Base-by-base conservation (phyloP, 1,140 invertebrate genomes). In the Pseudomyrmex gracilis region DNA sequence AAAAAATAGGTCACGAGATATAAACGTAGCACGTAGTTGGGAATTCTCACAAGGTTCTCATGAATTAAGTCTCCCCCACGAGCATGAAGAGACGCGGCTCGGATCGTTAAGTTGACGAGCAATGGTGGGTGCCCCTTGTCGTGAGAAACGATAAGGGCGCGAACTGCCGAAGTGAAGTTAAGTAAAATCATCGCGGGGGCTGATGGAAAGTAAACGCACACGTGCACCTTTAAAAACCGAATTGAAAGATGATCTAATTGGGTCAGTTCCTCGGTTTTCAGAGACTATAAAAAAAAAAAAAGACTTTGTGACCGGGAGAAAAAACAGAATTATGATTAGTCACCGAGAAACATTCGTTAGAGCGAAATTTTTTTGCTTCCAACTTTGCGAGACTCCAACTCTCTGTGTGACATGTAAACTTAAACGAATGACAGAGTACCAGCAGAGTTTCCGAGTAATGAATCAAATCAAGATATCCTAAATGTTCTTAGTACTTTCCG, bases 1-100 rank as follows among this genome's bases (percentile, higher is more conserved):
- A 80, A 68, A 73, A 87, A 87, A 87, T 80, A 8, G 86, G 80
- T 87, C 86, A 67, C 60, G 24, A n/a, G 68, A 84, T 68, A 84
- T 63, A 84, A 57, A 70, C 82, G 34, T 80, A 83, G 71, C 82
- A 47, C 70, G 20, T 84, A 66, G 53, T 34, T 61, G 82, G 20
- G 49, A 87, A 84, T 84, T 87, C 73, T 87, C 82, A n/a, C 57
- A 63, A 74, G 86, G 57, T 58, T 34, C 51, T 71, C 51, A 20
- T 47, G 85, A 87, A 84, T 87, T 87, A 80, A 87, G 73, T 67
- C 61, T 22, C 58, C 60, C 43, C 64, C 57, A 58, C 43, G 51
- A 80, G 43, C 53, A 34, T 5, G 34, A 80, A 13, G 47, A 74
- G 58, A 12, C 58, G 78, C 70, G 47, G n/a, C n/a, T 58, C 22